These are phyloP conservation scores for Notocelia uddmanniana DNA, from an alignment of 2,888 invertebrate genomes.

Conservation along the genomic window DNA sequence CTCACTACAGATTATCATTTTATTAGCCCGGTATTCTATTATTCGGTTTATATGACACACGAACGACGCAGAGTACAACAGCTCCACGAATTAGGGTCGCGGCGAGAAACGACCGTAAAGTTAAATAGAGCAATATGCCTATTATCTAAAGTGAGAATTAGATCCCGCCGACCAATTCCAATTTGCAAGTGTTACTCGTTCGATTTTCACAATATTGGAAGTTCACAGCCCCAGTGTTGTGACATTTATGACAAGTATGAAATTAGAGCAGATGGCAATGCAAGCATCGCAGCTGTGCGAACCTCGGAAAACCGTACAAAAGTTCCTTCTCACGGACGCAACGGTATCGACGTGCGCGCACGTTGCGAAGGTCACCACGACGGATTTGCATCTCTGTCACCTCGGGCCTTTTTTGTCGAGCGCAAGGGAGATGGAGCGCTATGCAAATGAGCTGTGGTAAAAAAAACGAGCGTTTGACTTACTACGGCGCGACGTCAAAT, in stretches of 20 bases:
- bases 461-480: constrained; percentile 70
- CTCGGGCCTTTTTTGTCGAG: constrained; percentile 43
- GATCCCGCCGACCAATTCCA: not conserved
- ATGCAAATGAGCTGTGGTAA: constrained; percentile 74
- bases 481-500: constrained; percentile 69
- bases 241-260: constrained; percentile 42
- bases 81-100: constrained; percentile 39
- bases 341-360: constrained; percentile 78
- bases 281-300: constrained; percentile 63
- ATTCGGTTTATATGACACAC: constrained; percentile 27
- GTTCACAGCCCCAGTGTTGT: not conserved
- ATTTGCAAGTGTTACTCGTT: not conserved
- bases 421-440: constrained; percentile 58
- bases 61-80: constrained; percentile 21
- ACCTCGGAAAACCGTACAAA: constrained; percentile 65
- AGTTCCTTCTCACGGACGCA: constrained; percentile 81
- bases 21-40: constrained; percentile 39
- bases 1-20: constrained; percentile 35
- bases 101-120: constrained; percentile 30
- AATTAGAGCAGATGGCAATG: constrained; percentile 51
- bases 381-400: constrained; percentile 60
- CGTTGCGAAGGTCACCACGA: constrained; percentile 68
- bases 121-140: constrained; percentile 35
- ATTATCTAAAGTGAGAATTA: constrained; percentile 19
- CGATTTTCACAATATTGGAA: not conserved